Base-by-base conservation (phyloP, 2,797 vertebrate genomes). In the Somateria mollissima region DNA sequence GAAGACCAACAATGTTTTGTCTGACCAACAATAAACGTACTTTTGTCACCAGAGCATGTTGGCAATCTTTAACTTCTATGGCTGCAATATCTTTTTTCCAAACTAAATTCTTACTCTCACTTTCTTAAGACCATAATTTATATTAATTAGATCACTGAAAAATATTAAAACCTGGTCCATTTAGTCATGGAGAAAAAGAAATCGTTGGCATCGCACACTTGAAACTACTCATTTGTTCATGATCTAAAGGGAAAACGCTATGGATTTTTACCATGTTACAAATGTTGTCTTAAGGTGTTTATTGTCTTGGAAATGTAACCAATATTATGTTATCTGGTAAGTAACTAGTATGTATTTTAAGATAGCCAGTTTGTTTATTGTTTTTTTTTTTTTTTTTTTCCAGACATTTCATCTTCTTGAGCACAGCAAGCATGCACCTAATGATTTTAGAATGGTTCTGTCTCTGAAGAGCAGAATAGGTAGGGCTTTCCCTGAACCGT, bases 181-280 rank as follows among this genome's bases (percentile, higher is more conserved):
- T 81, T 88, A 84, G 71, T 84, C 64, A 61, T 6, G 43, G 77
- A 67, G 57, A 86, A 73, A 85, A 64, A 92, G 86, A 83, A 73
- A 32, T 36, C 70, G 16, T 61, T 92, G 89, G 47, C 49, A 84
- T 15, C 4, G 3, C 43, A 11, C 53, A 83, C 72, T 27, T 49
- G 39, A 91, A 86, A 32, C 64, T 73, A 15, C 47, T 90, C 2
- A 71, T 90, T 84, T 60, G 36, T 69, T 72, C 32, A 2, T 81
- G 45, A 78, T 75, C 39, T 57, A 60, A 70, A 76, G 76, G 43
- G 76, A 60, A 86, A 58, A 60, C 1, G 2, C 2, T 16, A 3
- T 39, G 54, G 47, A 30, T 57, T 93, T 87, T 81, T 66, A 70
- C 37, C 3, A 1, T 13, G 4, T 77, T 71, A 39, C 27, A 72